Evolutionary conservation across 2,113 vertebrate species (phyloP).

Genomic region (Ptyas mucosa): DNA sequence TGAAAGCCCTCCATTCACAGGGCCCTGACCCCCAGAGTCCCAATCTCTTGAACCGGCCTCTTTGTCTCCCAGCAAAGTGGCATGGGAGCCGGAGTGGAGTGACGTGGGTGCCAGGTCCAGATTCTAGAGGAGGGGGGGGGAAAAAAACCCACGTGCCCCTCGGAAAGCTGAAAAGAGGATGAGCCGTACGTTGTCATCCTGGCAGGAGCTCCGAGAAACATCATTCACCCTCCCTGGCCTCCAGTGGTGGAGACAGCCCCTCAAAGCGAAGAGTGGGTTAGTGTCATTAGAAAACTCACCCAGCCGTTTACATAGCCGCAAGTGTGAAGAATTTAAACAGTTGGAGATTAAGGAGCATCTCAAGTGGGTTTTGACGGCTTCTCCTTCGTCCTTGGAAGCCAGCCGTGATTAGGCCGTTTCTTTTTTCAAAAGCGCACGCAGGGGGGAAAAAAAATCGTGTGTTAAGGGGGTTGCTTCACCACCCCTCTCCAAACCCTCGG

Average conservation of each 20-base stretch:
- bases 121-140: not conserved
- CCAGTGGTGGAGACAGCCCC: not conserved
- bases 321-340: not conserved
- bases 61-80: constrained; percentile 1
- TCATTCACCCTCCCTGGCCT: not conserved
- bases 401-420: not conserved
- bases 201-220: not conserved
- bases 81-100: not conserved
- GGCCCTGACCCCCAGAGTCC: not conserved
- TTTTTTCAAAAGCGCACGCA: not conserved
- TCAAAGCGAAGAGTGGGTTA: not conserved
- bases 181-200: not conserved
- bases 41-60: not conserved
- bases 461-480: not conserved
- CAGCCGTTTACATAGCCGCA: not conserved
- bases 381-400: not conserved
- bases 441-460: not conserved
- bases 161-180: too few species aligned
- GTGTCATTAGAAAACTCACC: not conserved
- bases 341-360: not conserved
- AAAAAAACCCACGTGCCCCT: too few species aligned
- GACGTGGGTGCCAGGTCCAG: not conserved
- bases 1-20: constrained; percentile 16
- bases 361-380: too few species aligned
- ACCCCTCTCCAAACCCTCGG: not conserved